Evolutionary conservation across 2,797 vertebrate genomes (phyloP), one percentile per base, ranked within the genome.

Genomic region (Geotrypetes seraphini): DNA sequence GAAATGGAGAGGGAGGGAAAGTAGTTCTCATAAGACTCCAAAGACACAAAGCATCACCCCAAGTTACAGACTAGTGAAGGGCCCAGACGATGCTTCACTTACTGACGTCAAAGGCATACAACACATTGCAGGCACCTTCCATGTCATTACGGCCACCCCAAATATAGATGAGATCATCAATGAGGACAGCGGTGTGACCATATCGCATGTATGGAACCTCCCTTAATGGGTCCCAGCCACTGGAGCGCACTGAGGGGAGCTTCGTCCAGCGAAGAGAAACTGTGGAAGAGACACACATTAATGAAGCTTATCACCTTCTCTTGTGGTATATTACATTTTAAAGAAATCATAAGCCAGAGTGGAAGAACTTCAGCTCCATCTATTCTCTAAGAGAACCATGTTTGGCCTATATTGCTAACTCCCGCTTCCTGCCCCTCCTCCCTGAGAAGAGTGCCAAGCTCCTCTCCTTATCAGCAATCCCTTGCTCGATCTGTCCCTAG

Each of bases 191-290:
- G 0, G 96, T 97, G 74, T 99, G 96, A 14, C 96, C 96, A 6
- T 99, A 98, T 24, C 96, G 87, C 96, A 99, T 99, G 53, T 97
- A 98, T 28, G 96, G 96, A 29, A 97, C 92, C 58, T 95, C 88
- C 10, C 84, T 82, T 47, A 75, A 79, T 4, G 88, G 85, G 33
- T 93, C 92, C 1, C 78, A 65, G 35, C 81, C 68, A n/a, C 81
- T 69, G 0, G 79, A 84, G 65, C 83, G 83, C 44, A 93, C 89
- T 0, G 94, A 92, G 5, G 95, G 94, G 56, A 98, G 63, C 66
- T 99, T 98, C 63, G 81, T 91, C 95, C 96, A 99, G 24, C 91
- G 90, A 53, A 97, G 70, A 39, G 95, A 99, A 59, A 99, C 94
- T 99, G 62, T 29, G 65, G 62, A 18, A 23, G 7, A 8, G 5